phyloP scores from a whole-genome alignment of 2,888 invertebrate species.

The Apodemia duryi region DNA sequence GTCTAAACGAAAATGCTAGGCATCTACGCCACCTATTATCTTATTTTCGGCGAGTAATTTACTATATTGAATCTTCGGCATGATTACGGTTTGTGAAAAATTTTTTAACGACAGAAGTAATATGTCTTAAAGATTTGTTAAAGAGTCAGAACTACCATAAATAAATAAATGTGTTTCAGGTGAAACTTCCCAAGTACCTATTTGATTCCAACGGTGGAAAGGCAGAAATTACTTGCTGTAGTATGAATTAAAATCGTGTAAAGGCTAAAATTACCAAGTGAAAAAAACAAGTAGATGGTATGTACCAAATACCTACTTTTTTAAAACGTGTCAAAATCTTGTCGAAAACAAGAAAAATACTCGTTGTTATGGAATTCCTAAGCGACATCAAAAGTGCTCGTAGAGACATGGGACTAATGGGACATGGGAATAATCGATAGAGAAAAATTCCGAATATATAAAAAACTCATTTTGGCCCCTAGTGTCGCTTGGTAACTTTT shows the following conservation, averaged over 20 bases:
- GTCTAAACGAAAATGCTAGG: background rate
- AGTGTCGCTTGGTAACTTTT: constrained; percentile 9
- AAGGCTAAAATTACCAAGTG: constrained; percentile 1
- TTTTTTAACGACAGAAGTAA: background rate
- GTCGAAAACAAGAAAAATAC: constrained; percentile 5
- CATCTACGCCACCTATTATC: background rate
- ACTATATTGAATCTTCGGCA: constrained; percentile 1
- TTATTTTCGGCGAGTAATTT: background rate
- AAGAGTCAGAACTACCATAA: background rate
- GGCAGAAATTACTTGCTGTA: too few relatives aligned
- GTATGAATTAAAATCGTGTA: background rate
- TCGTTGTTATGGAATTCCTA: background rate
- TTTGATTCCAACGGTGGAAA: too few relatives aligned
- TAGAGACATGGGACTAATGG: constrained; percentile 10
- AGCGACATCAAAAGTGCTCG: constrained; percentile 12
- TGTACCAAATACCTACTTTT: constrained; percentile 1
- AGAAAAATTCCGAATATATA: constrained; percentile 9
- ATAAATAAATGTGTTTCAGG: too few relatives aligned
- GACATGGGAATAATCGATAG: constrained; percentile 1
- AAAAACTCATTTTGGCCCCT: background rate
- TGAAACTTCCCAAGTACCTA: too few relatives aligned
- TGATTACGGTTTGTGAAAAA: background rate
- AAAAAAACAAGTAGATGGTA: background rate
- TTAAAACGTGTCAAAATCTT: constrained; percentile 6
- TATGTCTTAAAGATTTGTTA: background rate